phyloP scores from a whole-genome alignment of 2,797 vertebrate species.

The Thalassophryne amazonica region DNA sequence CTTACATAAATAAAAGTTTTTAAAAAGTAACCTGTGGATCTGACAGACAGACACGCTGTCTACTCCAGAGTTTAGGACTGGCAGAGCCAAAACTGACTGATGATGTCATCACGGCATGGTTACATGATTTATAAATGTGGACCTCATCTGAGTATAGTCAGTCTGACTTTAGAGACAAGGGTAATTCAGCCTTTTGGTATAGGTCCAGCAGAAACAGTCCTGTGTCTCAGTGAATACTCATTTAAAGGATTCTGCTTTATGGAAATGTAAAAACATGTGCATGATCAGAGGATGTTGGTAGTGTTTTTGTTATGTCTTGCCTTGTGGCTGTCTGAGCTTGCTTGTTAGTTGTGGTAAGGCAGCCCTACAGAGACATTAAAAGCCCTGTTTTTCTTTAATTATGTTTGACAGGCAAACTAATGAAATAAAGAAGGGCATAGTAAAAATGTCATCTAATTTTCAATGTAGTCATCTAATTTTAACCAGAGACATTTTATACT shows the following conservation, averaged over 20 bases:
- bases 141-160: constrained; percentile 6
- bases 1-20: constrained; percentile 32
- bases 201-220: background rate
- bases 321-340: background rate
- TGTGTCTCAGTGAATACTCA: background rate
- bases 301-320: background rate
- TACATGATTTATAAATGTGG: constrained; percentile 12
- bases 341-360: background rate
- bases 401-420: background rate
- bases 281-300: background rate
- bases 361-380: background rate
- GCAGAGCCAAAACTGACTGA: background rate
- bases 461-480: no score
- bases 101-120: constrained; percentile 30
- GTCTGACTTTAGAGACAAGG: constrained; percentile 3
- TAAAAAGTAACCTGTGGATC: constrained; percentile 24
- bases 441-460: no score
- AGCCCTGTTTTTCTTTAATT: background rate
- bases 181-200: constrained; percentile 4
- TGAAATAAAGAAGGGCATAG: no score
- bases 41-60: constrained; percentile 53
- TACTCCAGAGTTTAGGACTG: constrained; percentile 25
- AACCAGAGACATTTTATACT: no score
- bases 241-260: constrained; percentile 13
- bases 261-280: constrained; percentile 8